Conservation (phyloP, 2,888 invertebrate genomes). For the Rosalia funebris region DNA sequence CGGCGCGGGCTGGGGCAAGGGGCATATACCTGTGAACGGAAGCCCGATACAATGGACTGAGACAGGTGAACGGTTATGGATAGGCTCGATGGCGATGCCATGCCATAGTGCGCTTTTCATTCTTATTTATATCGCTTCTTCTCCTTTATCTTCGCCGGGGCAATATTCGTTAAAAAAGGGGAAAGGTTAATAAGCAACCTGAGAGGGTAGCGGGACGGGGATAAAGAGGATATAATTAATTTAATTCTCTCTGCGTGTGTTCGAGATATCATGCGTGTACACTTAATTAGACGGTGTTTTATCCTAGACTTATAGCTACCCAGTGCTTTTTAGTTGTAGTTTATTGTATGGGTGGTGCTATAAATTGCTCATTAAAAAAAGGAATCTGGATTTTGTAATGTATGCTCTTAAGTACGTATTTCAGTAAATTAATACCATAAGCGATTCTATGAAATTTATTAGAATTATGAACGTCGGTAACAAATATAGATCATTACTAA, state of each 20-base stretch:
- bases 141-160: conserved; percentile 22
- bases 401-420: no score
- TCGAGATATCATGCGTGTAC: conserved; percentile 30
- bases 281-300: conserved; percentile 22
- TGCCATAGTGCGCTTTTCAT: conserved; percentile 18
- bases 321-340: not conserved
- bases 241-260: conserved; percentile 34
- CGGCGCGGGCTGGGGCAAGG: no score
- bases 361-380: not conserved
- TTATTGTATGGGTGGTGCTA: not conserved
- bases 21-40: conserved; percentile 60
- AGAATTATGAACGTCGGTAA: no score
- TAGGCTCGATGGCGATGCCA: conserved; percentile 31
- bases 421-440: no score
- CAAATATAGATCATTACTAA: no score
- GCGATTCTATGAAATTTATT: no score
- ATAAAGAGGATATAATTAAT: conserved; percentile 29
- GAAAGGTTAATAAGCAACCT: conserved; percentile 36
- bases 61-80: conserved; percentile 57
- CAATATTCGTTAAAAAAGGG: conserved; percentile 17
- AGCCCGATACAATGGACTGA: conserved; percentile 52
- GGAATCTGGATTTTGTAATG: no score
- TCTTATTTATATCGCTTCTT: conserved; percentile 18
- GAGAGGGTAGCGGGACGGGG: conserved; percentile 15
- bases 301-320: conserved; percentile 12